phyloP scores from a whole-genome alignment of 2,797 vertebrate genomes.

The Neosalanx taihuensis region DNA sequence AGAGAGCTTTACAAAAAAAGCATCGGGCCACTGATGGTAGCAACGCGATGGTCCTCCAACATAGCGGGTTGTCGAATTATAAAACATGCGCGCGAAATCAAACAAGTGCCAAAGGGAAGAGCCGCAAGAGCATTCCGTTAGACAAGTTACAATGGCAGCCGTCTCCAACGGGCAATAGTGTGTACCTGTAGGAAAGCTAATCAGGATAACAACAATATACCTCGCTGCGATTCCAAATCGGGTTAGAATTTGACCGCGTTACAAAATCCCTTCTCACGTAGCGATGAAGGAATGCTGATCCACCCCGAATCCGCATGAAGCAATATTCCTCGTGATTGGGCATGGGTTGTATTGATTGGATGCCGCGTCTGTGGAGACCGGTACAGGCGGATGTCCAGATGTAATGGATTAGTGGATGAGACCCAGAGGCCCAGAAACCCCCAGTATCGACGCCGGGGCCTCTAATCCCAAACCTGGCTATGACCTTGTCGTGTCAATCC shows the following conservation, averaged over 20 bases:
- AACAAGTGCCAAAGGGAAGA: too few species aligned
- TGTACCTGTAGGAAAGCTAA: too few species aligned
- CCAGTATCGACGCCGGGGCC: slow-evolving; percentile 70
- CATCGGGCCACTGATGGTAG: too few species aligned
- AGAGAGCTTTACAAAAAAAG: too few species aligned
- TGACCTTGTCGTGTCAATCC: slow-evolving; percentile 73
- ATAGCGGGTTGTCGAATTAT: too few species aligned
- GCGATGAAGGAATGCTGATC: not conserved
- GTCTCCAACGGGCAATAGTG: too few species aligned
- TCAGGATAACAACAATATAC: too few species aligned
- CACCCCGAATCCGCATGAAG: not conserved
- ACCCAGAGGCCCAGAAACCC: slow-evolving; percentile 72
- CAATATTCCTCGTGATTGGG: slow-evolving; percentile 63
- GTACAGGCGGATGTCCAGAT: slow-evolving; percentile 74
- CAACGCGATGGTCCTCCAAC: too few species aligned
- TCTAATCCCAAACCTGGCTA: slow-evolving; percentile 73
- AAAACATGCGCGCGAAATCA: too few species aligned
- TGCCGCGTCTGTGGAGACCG: slow-evolving; percentile 66
- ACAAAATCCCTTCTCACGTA: not conserved
- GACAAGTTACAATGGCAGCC: too few species aligned
- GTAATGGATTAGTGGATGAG: slow-evolving; percentile 79
- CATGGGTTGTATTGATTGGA: slow-evolving; percentile 66
- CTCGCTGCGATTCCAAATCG: too few species aligned
- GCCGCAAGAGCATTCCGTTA: too few species aligned
- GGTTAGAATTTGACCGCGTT: not conserved